Evolutionary conservation across 2,113 vertebrate genomes (phyloP), one percentile per base, ranked within the genome.

Genomic region (Reinhardtius hippoglossoides): DNA sequence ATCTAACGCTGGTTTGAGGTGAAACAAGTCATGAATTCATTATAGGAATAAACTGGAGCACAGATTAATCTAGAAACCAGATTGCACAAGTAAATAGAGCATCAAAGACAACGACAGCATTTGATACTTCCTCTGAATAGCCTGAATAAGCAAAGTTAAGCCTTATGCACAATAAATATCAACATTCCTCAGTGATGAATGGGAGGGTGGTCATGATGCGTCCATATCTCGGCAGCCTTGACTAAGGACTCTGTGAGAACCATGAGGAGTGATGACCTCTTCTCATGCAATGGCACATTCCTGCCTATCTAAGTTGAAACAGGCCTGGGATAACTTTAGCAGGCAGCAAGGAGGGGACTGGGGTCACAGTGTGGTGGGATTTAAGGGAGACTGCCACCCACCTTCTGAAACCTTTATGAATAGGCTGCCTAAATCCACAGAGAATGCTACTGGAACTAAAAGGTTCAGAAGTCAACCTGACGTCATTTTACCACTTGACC

Each of bases 211-310:
- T 23, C 21, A 58, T 62, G 62, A 23, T 59, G 46, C 48, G 55
- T 70, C 62, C 40, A 26, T 63, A 74, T 82, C 79, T 73, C 68
- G 26, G 81, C 66, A 81, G 78, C 76, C 66, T 79, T 69, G 83
- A 87, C 74, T 67, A 31, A 83, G 74, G 62, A 75, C 61, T 68
- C 44, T 48, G 54, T 63, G 75, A 72, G 59, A 83, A 59, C 50
- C 40, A 62, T 50, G 67, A 82, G 77, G 62, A 90, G 44, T 67
- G 67, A 85, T 88, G 89, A 92, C 89, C 91, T 87, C 78, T 88
- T 91, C 88, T 88, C 89, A 91, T 85, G 88, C 89, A 74, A 82
- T 55, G 82, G 64, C 86, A 85, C 88, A 91, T 92, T 92, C 91
- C 88, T 78, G 73, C 78, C 91, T 92, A 88, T 66, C 88, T 88